Evolutionary conservation across 2,797 vertebrate genomes (phyloP).

Genomic region (Coranthus polyacanthus): DNA sequence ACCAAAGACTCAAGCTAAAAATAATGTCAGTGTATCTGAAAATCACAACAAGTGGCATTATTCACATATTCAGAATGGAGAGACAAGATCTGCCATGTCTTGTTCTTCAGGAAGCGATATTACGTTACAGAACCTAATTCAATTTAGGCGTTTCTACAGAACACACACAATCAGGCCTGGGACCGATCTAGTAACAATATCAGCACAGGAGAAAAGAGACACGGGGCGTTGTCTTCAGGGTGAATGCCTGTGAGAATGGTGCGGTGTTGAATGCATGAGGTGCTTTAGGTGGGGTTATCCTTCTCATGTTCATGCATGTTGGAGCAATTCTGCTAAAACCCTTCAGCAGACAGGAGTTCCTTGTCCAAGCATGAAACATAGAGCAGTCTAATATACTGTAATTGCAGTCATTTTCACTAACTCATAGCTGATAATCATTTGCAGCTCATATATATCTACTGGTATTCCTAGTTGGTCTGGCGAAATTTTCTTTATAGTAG

Average conservation of each 20-base stretch:
- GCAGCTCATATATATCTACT: constrained; percentile 24
- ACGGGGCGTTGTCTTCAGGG: constrained; percentile 43
- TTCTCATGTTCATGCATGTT: constrained; percentile 77
- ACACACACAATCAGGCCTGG: constrained; percentile 22
- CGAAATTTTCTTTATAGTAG: not conserved
- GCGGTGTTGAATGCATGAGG: constrained; percentile 50
- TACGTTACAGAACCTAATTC: constrained; percentile 40
- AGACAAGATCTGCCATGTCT: not conserved
- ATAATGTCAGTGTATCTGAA: constrained; percentile 4
- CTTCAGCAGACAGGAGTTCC: constrained; percentile 24
- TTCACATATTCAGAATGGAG: constrained; percentile 6
- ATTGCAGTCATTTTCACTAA: constrained; percentile 51
- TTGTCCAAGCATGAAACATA: constrained; percentile 17
- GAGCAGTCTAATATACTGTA: constrained; percentile 43
- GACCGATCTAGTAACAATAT: constrained; percentile 23
- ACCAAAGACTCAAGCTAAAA: constrained; percentile 1
- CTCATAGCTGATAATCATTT: constrained; percentile 5
- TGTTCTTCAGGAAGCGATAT: constrained; percentile 40
- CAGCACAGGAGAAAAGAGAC: constrained; percentile 8
- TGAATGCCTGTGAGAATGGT: constrained; percentile 44
- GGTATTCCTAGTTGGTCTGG: constrained; percentile 1
- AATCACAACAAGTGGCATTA: constrained; percentile 10
- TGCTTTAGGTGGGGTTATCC: constrained; percentile 55
- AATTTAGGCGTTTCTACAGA: constrained; percentile 20
- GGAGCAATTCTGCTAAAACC: constrained; percentile 64